Conservation (phyloP, 1,140 invertebrate species). For the Drosophila ananassae region DNA sequence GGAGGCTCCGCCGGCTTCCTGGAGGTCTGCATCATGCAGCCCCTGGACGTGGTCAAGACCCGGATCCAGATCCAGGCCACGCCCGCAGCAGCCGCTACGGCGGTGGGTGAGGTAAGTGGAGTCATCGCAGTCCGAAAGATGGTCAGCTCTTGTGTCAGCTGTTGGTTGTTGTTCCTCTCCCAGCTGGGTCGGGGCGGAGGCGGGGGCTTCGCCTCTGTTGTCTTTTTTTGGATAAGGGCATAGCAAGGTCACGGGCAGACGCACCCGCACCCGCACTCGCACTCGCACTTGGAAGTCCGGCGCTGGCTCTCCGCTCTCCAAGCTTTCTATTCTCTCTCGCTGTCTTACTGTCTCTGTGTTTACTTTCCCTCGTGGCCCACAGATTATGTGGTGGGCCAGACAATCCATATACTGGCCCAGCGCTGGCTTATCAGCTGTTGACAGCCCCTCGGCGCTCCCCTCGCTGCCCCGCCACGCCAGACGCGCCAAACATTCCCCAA, state of each 20-base stretch:
- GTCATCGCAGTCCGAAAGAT: too few species aligned
- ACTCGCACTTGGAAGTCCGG: neutral
- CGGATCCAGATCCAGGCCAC: slow-evolving; percentile 90
- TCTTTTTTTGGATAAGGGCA: slow-evolving; percentile 33
- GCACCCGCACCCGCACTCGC: slow-evolving; percentile 6
- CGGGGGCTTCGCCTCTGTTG: neutral
- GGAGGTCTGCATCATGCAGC: slow-evolving; percentile 98
- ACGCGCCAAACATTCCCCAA: slow-evolving; percentile 9
- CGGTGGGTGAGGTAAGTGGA: slow-evolving; percentile 52
- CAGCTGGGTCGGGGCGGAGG: slow-evolving; percentile 13
- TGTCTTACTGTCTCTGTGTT: slow-evolving; percentile 13
- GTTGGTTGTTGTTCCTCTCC: neutral
- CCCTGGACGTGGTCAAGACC: slow-evolving; percentile 96
- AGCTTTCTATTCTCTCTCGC: neutral
- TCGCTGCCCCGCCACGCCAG: neutral
- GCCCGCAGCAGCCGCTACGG: slow-evolving; percentile 62
- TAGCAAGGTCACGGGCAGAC: slow-evolving; percentile 43
- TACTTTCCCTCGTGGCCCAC: slow-evolving; percentile 17
- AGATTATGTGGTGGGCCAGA: slow-evolving; percentile 4
- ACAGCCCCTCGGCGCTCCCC: neutral
- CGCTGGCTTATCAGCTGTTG: slow-evolving; percentile 18
- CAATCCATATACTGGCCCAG: slow-evolving; percentile 13
- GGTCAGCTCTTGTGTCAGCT: slow-evolving; percentile 42
- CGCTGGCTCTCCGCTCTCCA: neutral
- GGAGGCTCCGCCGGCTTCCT: slow-evolving; percentile 96